Evolutionary conservation across 2,888 invertebrate species (phyloP).

Genomic region (Phaonia tiefii): DNA sequence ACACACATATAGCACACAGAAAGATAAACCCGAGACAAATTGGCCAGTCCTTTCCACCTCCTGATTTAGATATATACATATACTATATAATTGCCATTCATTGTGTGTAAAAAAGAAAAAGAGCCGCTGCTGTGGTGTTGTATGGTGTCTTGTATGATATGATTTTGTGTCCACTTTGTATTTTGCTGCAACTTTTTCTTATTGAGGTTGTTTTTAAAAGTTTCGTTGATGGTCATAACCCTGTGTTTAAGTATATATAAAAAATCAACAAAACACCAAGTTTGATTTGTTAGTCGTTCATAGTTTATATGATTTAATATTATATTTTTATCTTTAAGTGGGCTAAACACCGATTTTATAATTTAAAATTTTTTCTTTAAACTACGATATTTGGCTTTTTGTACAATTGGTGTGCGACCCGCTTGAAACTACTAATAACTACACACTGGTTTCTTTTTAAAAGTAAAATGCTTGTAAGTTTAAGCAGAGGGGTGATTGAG

Average conservation of each 20-base stretch:
- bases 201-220: not conserved
- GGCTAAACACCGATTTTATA: no score
- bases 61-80: not conserved
- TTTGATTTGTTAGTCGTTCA: no score
- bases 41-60: not conserved
- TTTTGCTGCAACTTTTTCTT: not conserved
- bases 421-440: no score
- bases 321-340: no score
- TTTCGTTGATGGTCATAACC: no score
- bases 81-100: not conserved
- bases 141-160: not conserved
- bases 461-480: no score
- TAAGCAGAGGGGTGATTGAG: no score
- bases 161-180: not conserved
- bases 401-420: no score
- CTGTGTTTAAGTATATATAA: constrained; percentile 42
- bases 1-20: not conserved
- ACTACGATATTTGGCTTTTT: no score
- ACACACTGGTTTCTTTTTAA: no score
- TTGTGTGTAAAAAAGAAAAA: not conserved
- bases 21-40: not conserved
- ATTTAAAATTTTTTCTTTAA: no score
- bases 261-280: constrained; percentile 7
- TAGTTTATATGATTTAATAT: no score
- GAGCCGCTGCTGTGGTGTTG: not conserved